Evolutionary conservation across 2,888 invertebrate species (phyloP), one percentile per base, ranked within the genome.

Genomic region (Hyppa rectilinea): DNA sequence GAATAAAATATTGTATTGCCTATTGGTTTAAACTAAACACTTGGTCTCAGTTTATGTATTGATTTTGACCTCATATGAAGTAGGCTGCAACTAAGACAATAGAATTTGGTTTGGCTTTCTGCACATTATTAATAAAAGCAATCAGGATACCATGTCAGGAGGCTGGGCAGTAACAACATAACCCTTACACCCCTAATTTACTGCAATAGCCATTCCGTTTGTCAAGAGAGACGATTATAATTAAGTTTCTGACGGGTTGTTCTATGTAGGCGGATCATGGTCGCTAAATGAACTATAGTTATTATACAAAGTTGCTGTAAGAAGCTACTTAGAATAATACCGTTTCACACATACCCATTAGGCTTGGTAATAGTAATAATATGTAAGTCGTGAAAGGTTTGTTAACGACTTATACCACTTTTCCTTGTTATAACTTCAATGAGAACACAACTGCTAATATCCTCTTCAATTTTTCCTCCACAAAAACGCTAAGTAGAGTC

Each of bases 141-240:
- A 71, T 74, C 52, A 74, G 12, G 5, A 20, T 7, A 36, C 53
- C 47, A 55, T 75, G 66, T 65, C 45, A 49, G 14, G 14, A n/a
- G 71, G 66, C 55, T 66, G 34, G 53, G 34, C 31, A 55, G 17
- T 12, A 12, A 5, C n/a, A 36, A 43, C 43, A 55, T 49, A 29
- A 49, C 49, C 7, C 7, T 53, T 40, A 65, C 29, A 49, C n/a
- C n/a, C n/a, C n/a, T n/a, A n/a, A n/a, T n/a, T n/a, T 36, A 75
- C 55, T 36, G 34, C 49, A 65, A 55, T 55, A 7, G 49, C 36
- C 34, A 43, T n/a, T 75, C 26, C 12, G 20, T 40, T 23, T 31
- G 75, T 38, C 68, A 56, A 67, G 43, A 12, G 20, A 23, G 17
- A 29, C 12, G 43, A 67, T 76, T 52, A 72, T 67, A 56, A 72